Conservation (phyloP, 2,113 vertebrate genomes). For the Geococcyx californianus region DNA sequence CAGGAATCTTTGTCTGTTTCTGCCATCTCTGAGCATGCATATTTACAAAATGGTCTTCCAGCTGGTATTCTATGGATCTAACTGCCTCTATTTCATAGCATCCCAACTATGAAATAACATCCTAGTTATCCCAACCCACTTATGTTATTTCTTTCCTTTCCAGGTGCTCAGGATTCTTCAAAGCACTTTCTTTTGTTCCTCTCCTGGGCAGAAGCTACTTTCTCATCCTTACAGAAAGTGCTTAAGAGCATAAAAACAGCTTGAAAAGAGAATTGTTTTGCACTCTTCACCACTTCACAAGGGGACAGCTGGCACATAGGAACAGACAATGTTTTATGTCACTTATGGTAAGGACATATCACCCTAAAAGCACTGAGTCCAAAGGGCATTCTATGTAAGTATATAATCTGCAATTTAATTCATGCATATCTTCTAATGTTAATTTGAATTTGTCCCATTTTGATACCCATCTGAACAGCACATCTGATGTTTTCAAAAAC, state of each 20-base stretch:
- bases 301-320: background rate
- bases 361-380: background rate
- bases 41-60: background rate
- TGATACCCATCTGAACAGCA: fast-evolving
- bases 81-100: background rate
- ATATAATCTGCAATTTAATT: background rate
- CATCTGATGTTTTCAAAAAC: background rate
- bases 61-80: background rate
- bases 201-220: background rate
- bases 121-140: background rate
- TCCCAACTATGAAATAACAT: background rate
- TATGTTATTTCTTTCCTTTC: background rate
- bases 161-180: background rate
- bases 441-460: background rate
- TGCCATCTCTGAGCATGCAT: background rate
- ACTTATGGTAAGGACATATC: background rate
- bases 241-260: background rate
- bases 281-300: background rate
- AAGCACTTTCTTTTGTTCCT: background rate
- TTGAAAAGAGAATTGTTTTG: background rate
- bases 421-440: background rate
- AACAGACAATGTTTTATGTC: background rate
- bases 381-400: background rate
- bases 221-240: background rate
- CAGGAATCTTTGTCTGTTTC: background rate